A percentile compares a stretch with the other conserved stretches of the same genome.
Conservation (phyloP, 2,113 vertebrate species). For the Macrotus californicus region DNA sequence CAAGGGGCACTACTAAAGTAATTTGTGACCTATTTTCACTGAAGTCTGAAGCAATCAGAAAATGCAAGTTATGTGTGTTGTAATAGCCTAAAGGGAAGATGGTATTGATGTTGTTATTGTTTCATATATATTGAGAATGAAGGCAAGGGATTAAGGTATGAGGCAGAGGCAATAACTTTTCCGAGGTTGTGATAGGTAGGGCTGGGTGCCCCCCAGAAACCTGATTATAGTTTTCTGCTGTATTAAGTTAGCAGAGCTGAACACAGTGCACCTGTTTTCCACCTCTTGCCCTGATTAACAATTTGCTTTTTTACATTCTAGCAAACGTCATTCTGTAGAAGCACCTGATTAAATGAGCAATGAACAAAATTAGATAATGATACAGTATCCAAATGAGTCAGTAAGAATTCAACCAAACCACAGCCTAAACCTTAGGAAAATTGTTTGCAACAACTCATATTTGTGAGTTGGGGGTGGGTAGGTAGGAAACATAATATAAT, state of each 20-base stretch:
- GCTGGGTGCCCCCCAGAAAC: background rate
- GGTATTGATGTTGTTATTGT: slow-evolving; percentile 49
- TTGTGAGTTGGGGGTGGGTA: background rate
- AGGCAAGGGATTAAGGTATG: slow-evolving; percentile 15
- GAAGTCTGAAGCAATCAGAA: slow-evolving; percentile 35
- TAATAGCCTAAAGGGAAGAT: background rate
- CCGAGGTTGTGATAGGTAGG: background rate
- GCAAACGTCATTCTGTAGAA: slow-evolving; percentile 12
- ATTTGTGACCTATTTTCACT: slow-evolving; percentile 30
- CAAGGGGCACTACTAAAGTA: background rate
- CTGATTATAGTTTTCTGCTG: background rate
- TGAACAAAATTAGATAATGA: slow-evolving; percentile 65
- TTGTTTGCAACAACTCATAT: slow-evolving; percentile 6
- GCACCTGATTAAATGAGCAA: slow-evolving; percentile 56
- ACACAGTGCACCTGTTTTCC: background rate
- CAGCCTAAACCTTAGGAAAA: background rate
- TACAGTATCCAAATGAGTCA: slow-evolving; percentile 46
- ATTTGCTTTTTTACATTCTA: slow-evolving; percentile 43
- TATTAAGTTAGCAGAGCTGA: slow-evolving; percentile 37
- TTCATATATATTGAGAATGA: slow-evolving; percentile 42
- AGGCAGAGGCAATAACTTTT: slow-evolving; percentile 23
- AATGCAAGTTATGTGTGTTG: background rate
- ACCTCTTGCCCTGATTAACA: slow-evolving; percentile 21
- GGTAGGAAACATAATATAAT: slow-evolving; percentile 13
- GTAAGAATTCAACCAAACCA: slow-evolving; percentile 37